These are phyloP conservation scores for Teinopalpus imperialis DNA, from an alignment of 2,888 invertebrate genomes.

Conservation along the genomic window DNA sequence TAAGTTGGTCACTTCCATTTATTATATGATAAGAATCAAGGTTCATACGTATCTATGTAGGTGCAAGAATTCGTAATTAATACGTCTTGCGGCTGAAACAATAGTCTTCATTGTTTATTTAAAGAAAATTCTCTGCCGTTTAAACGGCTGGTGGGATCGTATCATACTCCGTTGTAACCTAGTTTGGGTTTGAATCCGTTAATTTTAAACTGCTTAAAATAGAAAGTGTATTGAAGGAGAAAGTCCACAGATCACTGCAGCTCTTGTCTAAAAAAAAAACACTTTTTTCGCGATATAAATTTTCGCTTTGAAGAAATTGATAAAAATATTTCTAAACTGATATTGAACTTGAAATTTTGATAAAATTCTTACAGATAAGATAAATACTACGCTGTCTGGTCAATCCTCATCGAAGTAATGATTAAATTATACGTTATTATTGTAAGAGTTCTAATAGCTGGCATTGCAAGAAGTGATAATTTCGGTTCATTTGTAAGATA, in stretches of 20 bases:
- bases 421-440: slow-evolving; percentile 15
- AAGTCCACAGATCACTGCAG: neutral
- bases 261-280: too few relatives aligned
- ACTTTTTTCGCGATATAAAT: too few relatives aligned
- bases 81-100: slow-evolving; percentile 3
- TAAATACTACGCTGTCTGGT: neutral
- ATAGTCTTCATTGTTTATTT: slow-evolving; percentile 14
- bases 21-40: too few relatives aligned
- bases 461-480: slow-evolving; percentile 12
- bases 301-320: too few relatives aligned
- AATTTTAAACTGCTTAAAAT: neutral
- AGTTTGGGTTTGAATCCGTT: neutral
- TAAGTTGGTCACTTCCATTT: too few relatives aligned
- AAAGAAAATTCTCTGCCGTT: slow-evolving; percentile 7
- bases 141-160: neutral
- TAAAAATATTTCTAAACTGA: too few relatives aligned
- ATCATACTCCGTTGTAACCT: neutral
- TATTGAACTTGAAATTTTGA: too few relatives aligned
- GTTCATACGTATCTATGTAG: too few relatives aligned
- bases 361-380: too few relatives aligned
- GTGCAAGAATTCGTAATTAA: slow-evolving; percentile 12
- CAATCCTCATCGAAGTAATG: neutral
- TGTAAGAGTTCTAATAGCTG: neutral
- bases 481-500: slow-evolving; percentile 4
- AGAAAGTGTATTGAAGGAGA: slow-evolving; percentile 3